Conservation (phyloP, 2,888 invertebrate genomes). For the Chymomyza amoena region DNA sequence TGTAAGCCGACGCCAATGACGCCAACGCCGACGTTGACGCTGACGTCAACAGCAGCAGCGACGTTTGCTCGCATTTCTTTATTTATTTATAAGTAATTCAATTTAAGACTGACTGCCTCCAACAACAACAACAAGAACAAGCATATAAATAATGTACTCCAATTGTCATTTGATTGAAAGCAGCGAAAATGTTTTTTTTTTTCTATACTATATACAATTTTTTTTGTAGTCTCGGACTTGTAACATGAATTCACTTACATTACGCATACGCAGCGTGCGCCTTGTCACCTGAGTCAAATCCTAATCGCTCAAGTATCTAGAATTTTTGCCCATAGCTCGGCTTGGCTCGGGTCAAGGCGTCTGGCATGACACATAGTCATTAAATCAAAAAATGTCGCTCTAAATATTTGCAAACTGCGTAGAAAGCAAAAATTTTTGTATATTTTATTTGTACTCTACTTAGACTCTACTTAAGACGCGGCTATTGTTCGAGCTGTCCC, state of each 20-base stretch:
- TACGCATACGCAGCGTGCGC: conserved; percentile 7
- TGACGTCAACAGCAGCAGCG: not conserved
- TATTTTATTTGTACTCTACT: not conserved
- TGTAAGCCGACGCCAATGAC: conserved; percentile 38
- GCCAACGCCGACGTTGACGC: not conserved
- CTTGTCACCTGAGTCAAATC: not conserved
- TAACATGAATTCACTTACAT: not conserved
- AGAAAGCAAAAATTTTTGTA: not conserved
- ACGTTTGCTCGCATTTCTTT: conserved; percentile 40
- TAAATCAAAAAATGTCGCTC: not conserved
- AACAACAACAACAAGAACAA: conserved; percentile 11
- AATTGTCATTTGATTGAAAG: conserved; percentile 21
- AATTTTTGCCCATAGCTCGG: not conserved
- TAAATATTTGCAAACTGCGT: not conserved
- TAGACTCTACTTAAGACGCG: not conserved
- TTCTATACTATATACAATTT: not conserved
- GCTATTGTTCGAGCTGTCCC: not conserved
- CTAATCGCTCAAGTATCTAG: not conserved
- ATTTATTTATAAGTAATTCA: conserved; percentile 49
- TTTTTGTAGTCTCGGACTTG: not conserved
- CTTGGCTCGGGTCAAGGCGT: not conserved
- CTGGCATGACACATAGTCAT: not conserved
- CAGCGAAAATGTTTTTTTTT: not conserved
- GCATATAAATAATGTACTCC: too few relatives aligned
- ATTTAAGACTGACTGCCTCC: conserved; percentile 44